Evolutionary conservation across 2,797 vertebrate genomes (phyloP).

Genomic region (Ibycter americanus): DNA sequence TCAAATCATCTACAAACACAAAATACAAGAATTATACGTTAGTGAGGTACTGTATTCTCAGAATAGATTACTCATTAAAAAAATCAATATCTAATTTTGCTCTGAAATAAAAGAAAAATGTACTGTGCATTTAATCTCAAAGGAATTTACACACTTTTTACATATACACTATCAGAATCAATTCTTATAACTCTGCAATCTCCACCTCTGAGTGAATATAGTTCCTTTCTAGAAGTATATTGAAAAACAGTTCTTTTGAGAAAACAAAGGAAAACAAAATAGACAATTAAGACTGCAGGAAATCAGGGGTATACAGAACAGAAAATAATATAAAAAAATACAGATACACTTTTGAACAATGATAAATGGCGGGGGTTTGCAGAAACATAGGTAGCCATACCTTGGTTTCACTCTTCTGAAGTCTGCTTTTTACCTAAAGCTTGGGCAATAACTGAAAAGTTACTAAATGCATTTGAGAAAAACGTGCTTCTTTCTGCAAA

Average conservation of each 20-base stretch:
- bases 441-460: not conserved
- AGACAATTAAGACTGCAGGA: not conserved
- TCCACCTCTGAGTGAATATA: not conserved
- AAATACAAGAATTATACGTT: constrained; percentile 6
- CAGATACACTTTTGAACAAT: not conserved
- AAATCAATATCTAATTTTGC: constrained; percentile 65
- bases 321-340: not conserved
- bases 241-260: not conserved
- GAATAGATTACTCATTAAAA: constrained; percentile 62
- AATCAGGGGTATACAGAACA: not conserved
- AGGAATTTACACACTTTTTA: constrained; percentile 25
- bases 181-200: not conserved
- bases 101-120: constrained; percentile 45
- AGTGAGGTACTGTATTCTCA: not conserved
- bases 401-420: not conserved
- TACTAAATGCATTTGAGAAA: not conserved
- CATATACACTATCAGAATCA: not conserved
- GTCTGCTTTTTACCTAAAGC: not conserved
- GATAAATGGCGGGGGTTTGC: not conserved
- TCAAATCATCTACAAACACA: constrained; percentile 35
- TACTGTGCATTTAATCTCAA: not conserved
- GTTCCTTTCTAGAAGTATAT: not conserved
- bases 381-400: not conserved
- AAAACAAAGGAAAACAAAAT: constrained; percentile 8
- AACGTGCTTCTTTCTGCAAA: not conserved